Evolutionary conservation across 2,888 invertebrate species (phyloP), one percentile per base, ranked within the genome.

Genomic region (Eurois occulta): DNA sequence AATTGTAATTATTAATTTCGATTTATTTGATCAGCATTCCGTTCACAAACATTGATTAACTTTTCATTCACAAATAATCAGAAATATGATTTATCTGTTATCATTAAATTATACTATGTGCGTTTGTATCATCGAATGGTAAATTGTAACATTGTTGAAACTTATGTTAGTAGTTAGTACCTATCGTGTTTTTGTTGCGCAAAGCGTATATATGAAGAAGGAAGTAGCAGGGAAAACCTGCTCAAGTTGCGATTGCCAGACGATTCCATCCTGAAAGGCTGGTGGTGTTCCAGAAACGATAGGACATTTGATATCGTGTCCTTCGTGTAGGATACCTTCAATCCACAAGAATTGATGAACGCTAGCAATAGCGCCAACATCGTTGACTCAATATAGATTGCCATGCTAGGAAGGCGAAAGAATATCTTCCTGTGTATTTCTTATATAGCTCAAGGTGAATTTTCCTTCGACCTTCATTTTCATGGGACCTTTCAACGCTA

Each of bases 11-110:
- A 86, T 78, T 77, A 69, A 79, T 77, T 87, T 77, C 69, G 68
- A 72, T 75, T 82, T 68, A 76, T 77, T 82, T 75, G 69, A 77
- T 74, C 66, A 75, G 58, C 66, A 76, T 79, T 79, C 58, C 48
- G n/a, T 77, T 62, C 55, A 46, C 77, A 76, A 82, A 81, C 76
- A 82, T 52, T 86, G 69, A 83, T 77, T 86, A 77, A 83, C 76
- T 82, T 85, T 76, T 76, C 76, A 64, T 70, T 86, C 18, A 67
- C 43, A 82, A 86, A 77, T 58, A 76, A 72, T 72, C 72, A 52
- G 62, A 62, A 62, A 43, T 70, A 48, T 67, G 43, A 86, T 76
- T 81, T 85, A 85, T 66, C 71, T 65, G 62, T 72, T 73, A 64
- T 81, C 67, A 81, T 74, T 87, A 35, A 76, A 81, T 64, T 76